A percentile compares a stretch with the other conserved stretches of the same genome.
phyloP scores from a whole-genome alignment of 92 coral and sea anemone genomes.

The Diadumene lineata region DNA sequence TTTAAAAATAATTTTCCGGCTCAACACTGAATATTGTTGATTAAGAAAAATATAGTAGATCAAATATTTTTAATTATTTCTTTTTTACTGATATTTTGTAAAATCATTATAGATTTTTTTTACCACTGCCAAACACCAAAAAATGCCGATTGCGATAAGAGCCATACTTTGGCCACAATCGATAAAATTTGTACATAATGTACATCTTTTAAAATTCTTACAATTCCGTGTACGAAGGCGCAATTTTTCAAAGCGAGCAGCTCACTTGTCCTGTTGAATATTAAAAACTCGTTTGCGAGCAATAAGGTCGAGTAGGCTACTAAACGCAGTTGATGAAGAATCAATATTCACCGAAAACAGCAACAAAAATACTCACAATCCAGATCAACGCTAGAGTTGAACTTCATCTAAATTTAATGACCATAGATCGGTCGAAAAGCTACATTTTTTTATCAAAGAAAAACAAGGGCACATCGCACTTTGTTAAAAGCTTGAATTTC shows the following conservation, averaged over 20 bases:
- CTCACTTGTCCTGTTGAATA: background rate
- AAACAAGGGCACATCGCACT: no score
- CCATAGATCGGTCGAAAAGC: background rate
- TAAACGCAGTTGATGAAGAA: background rate
- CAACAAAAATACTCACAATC: background rate
- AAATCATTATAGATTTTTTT: no score
- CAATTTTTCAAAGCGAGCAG: background rate
- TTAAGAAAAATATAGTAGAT: no score
- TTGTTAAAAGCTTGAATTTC: no score
- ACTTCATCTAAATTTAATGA: conserved; percentile 14
- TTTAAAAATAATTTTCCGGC: no score
- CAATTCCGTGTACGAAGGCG: background rate
- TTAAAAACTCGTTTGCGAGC: background rate
- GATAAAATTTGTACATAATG: background rate
- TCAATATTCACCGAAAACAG: background rate
- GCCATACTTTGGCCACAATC: background rate
- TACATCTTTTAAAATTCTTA: background rate
- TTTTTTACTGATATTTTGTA: no score
- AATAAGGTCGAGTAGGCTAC: background rate
- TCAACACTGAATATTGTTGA: no score
- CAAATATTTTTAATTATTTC: no score
- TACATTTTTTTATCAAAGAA: no score
- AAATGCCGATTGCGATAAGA: background rate
- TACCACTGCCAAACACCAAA: no score
- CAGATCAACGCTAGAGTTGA: background rate